Evolutionary conservation across 2,113 vertebrate species (phyloP).

Genomic region (Prochilodus magdalenae): DNA sequence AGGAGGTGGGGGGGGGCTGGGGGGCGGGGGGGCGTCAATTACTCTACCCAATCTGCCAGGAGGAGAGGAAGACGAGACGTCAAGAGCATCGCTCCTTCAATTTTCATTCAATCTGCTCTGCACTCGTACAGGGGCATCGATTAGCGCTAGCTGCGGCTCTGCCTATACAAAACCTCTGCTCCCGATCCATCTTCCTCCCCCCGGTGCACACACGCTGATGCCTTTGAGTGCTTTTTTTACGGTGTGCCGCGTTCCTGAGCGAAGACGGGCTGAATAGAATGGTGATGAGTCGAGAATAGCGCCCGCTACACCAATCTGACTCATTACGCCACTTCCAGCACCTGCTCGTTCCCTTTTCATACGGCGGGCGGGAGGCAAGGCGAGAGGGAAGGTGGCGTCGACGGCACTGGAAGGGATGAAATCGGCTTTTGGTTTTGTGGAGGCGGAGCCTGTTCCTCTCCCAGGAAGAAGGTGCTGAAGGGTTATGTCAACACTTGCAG

Average conservation of each 20-base stretch:
- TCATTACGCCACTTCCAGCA: slow-evolving; percentile 8
- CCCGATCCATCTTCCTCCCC: not conserved
- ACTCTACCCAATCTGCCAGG: slow-evolving; percentile 3
- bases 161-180: not conserved
- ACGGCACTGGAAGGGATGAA: not conserved
- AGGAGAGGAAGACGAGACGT: slow-evolving; percentile 43
- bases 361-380: not conserved
- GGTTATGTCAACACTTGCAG: slow-evolving; percentile 20
- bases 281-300: slow-evolving; percentile 29
- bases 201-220: not conserved
- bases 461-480: slow-evolving; percentile 14
- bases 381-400: not conserved
- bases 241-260: not conserved
- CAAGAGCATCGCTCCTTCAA: slow-evolving; percentile 50
- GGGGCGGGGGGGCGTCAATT: slow-evolving; percentile 16
- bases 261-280: not conserved
- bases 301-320: slow-evolving; percentile 16
- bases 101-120: slow-evolving; percentile 60
- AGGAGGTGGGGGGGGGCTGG: too few relatives aligned
- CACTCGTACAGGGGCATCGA: slow-evolving; percentile 58
- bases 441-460: slow-evolving; percentile 20
- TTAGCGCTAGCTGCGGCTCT: slow-evolving; percentile 39
- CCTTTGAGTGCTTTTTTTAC: not conserved
- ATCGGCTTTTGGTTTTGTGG: slow-evolving; percentile 35
- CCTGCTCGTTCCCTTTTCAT: not conserved